Conservation (phyloP, 2,797 vertebrate genomes). For the Leptoclinus maculatus region DNA sequence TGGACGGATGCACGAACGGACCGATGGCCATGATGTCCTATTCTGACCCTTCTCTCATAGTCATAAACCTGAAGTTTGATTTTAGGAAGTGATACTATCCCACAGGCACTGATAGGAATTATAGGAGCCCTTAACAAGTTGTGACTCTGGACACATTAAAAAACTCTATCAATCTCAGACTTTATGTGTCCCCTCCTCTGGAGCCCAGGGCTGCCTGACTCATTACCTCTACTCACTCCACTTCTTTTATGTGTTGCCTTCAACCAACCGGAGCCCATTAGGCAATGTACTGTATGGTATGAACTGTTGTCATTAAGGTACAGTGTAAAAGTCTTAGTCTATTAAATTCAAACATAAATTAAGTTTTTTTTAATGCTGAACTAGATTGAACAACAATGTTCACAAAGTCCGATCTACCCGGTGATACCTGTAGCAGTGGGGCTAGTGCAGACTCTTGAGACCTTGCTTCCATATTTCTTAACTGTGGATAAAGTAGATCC, state of each 20-base stretch:
- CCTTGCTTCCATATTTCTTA: constrained; percentile 6
- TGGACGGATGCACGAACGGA: no score
- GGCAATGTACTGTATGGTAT: constrained; percentile 6
- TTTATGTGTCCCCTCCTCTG: constrained; percentile 60
- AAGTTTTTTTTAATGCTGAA: constrained; percentile 30
- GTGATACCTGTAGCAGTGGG: neutral
- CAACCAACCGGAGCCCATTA: constrained; percentile 49
- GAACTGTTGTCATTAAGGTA: constrained; percentile 15
- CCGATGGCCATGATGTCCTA: constrained; percentile 19
- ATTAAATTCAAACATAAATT: constrained; percentile 47
- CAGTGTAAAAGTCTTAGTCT: constrained; percentile 30
- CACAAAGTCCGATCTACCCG: neutral
- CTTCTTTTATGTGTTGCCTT: constrained; percentile 59
- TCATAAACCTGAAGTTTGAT: constrained; percentile 61
- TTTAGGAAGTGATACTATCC: constrained; percentile 58
- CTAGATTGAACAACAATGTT: constrained; percentile 37
- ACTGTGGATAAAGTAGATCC: constrained; percentile 39
- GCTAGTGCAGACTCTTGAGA: neutral
- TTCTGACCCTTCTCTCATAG: constrained; percentile 28
- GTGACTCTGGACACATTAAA: constrained; percentile 72
- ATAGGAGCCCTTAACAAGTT: constrained; percentile 67
- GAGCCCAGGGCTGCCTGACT: constrained; percentile 56
- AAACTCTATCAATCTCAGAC: constrained; percentile 68
- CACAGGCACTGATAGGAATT: constrained; percentile 57
- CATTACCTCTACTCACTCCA: constrained; percentile 57